These are phyloP conservation scores for Actinopyga echinites DNA, from an alignment of 53 echinoderm and acorn worm genomes.

Conservation along the genomic window DNA sequence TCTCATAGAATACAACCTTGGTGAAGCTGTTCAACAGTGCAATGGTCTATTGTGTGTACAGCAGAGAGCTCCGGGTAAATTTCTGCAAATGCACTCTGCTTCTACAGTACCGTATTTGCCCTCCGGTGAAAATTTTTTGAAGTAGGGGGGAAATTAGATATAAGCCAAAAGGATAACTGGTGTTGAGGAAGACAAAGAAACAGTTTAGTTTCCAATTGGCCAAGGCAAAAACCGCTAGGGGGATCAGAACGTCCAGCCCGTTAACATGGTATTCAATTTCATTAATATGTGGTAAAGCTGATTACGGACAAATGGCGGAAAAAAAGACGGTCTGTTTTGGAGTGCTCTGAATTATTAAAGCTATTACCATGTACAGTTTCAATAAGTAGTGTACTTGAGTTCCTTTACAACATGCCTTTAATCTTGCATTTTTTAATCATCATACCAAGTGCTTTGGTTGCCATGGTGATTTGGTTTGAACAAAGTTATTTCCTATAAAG, in stretches of 20 bases:
- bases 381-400: no score
- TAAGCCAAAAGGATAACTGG: no score
- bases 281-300: constrained; percentile 12
- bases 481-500: no score
- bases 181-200: no score
- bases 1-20: background rate
- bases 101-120: background rate
- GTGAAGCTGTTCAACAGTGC: background rate
- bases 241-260: background rate
- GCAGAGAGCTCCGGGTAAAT: background rate
- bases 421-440: no score
- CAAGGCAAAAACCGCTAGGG: background rate
- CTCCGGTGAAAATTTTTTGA: background rate
- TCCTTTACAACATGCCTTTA: no score
- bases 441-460: no score
- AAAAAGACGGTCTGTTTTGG: background rate
- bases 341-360: background rate
- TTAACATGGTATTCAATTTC: constrained; percentile 3
- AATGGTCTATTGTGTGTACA: background rate
- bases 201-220: background rate
- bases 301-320: constrained; percentile 17
- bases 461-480: no score
- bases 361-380: background rate
- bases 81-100: background rate
- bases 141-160: background rate